These are phyloP conservation scores for Zaprionus nigranus DNA, from an alignment of 1,140 invertebrate species.

Conservation along the genomic window DNA sequence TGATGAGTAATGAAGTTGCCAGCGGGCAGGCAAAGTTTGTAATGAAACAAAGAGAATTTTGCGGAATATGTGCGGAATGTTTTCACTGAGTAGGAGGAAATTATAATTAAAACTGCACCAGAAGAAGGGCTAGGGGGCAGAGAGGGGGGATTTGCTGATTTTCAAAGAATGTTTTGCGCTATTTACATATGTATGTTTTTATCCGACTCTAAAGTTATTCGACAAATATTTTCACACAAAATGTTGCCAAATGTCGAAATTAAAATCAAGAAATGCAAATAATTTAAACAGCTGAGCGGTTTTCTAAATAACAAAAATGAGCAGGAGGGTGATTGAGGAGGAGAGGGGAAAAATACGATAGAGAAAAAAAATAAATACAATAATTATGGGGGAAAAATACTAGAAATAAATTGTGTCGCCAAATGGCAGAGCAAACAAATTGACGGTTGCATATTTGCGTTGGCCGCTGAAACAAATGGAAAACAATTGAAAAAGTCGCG, in stretches of 20 bases:
- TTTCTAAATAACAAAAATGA: not conserved
- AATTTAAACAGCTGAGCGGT: conserved; percentile 1
- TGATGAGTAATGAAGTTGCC: conserved; percentile 70
- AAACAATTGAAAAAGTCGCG: conserved; percentile 2
- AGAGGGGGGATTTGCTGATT: not conserved
- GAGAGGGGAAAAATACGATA: not conserved
- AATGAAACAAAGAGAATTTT: conserved; percentile 57
- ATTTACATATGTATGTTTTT: conserved; percentile 1
- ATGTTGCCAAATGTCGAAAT: not conserved
- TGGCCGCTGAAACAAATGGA: conserved; percentile 12
- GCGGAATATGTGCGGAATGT: conserved; percentile 43
- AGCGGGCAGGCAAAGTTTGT: conserved; percentile 37
- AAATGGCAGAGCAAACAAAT: conserved; percentile 33
- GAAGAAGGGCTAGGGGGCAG: no score
- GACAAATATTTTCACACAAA: conserved; percentile 29
- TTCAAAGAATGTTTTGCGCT: conserved; percentile 16
- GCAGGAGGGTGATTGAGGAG: not conserved
- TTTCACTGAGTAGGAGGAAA: conserved; percentile 20
- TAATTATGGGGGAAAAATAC: conserved; percentile 20
- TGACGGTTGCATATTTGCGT: conserved; percentile 41
- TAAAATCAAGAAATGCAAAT: conserved; percentile 5
- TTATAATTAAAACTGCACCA: conserved; percentile 37
- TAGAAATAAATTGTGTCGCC: conserved; percentile 40
- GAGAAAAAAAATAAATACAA: not conserved
- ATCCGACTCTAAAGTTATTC: conserved; percentile 14